Conservation (phyloP, 2,888 invertebrate genomes). For the Tenthredo livida region DNA sequence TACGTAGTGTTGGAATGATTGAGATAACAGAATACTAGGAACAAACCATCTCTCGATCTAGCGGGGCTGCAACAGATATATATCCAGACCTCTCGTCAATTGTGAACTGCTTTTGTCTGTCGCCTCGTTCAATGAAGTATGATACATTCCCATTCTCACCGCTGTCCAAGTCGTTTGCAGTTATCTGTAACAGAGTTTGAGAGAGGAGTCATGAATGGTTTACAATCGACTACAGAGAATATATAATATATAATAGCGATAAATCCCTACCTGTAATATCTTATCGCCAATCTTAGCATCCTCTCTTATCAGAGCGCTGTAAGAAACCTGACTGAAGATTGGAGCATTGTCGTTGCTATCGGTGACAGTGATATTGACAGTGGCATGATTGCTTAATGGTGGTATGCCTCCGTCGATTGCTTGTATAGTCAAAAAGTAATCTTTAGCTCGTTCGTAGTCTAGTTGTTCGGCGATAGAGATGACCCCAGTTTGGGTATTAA, state of each 20-base stretch:
- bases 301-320: constrained; percentile 89
- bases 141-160: constrained; percentile 88
- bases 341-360: constrained; percentile 95
- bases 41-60: constrained; percentile 91
- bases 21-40: neutral
- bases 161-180: constrained; percentile 92
- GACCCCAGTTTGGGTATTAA: constrained; percentile 87
- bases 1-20: neutral
- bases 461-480: constrained; percentile 88
- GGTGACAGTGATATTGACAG: constrained; percentile 90
- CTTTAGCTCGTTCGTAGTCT: constrained; percentile 92
- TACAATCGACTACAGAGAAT: neutral
- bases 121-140: constrained; percentile 89
- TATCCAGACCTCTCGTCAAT: constrained; percentile 89
- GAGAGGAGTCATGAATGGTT: neutral
- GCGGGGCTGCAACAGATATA: constrained; percentile 85
- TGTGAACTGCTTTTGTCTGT: constrained; percentile 87
- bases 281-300: constrained; percentile 87
- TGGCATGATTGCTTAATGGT: constrained; percentile 92
- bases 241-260: constrained; percentile 14
- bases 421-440: constrained; percentile 93
- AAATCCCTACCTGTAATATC: constrained; percentile 84
- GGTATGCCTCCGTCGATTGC: constrained; percentile 94
- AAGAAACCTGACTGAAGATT: constrained; percentile 87
- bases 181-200: constrained; percentile 78